phyloP scores from a whole-genome alignment of 2,888 invertebrate genomes.

The Philaethria dido region DNA sequence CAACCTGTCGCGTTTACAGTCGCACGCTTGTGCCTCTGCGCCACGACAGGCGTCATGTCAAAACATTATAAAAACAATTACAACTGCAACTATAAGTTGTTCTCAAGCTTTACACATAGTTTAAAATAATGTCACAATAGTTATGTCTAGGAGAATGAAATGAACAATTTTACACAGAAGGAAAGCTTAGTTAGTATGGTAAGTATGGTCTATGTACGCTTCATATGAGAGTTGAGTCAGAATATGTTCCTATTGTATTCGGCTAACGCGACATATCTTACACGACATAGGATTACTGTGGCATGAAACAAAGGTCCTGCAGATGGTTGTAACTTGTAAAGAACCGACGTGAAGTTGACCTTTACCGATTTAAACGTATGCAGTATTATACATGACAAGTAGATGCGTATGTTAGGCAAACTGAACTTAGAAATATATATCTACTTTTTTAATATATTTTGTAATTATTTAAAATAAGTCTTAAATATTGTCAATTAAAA shows the following conservation, averaged over 20 bases:
- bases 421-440: too few species aligned
- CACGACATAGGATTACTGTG: constrained; percentile 5
- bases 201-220: not conserved
- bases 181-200: constrained; percentile 4
- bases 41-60: too few species aligned
- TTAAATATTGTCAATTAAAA: too few species aligned
- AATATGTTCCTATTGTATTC: constrained; percentile 19
- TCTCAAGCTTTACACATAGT: too few species aligned
- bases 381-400: not conserved
- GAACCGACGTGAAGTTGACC: not conserved
- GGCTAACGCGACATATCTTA: constrained; percentile 11
- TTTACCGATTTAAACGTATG: not conserved
- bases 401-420: too few species aligned
- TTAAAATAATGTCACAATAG: not conserved
- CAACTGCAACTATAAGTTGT: too few species aligned
- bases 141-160: not conserved
- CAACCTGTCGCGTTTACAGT: too few species aligned
- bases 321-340: constrained; percentile 7
- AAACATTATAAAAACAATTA: too few species aligned
- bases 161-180: not conserved
- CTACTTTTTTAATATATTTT: too few species aligned
- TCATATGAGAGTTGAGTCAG: constrained; percentile 3
- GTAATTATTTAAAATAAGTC: too few species aligned
- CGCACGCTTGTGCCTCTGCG: too few species aligned
- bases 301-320: constrained; percentile 7